Evolutionary conservation across 2,797 vertebrate genomes (phyloP).

Genomic region (Sebastes vulpes): DNA sequence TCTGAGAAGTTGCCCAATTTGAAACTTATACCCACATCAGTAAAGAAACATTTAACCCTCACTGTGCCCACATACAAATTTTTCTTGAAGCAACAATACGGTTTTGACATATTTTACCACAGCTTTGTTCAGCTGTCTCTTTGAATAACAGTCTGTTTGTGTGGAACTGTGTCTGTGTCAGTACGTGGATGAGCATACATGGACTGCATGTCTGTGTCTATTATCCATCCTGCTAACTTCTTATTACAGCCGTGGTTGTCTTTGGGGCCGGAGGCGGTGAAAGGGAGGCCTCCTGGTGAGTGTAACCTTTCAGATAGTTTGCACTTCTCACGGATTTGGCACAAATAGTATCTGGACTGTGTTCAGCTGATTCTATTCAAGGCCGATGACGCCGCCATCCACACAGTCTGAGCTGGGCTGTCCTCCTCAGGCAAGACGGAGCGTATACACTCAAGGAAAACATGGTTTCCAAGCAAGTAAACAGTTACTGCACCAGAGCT

Average conservation of each 20-base stretch:
- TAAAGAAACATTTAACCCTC: background rate
- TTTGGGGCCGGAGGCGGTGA: constrained; percentile 5
- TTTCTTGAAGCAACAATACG: constrained; percentile 15
- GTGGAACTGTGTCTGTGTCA: background rate
- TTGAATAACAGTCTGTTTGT: constrained; percentile 25
- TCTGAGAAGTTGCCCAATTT: background rate
- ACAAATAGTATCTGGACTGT: constrained; percentile 14
- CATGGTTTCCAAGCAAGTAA: constrained; percentile 73
- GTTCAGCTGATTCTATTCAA: constrained; percentile 39
- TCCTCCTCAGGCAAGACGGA: constrained; percentile 57
- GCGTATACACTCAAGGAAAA: constrained; percentile 58
- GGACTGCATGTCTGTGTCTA: background rate
- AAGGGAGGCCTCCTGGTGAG: constrained; percentile 37
- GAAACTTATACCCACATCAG: background rate
- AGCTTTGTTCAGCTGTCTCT: constrained; percentile 46
- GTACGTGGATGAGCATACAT: background rate
- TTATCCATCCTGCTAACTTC: constrained; percentile 14
- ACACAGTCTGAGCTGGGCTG: constrained; percentile 1
- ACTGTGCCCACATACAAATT: background rate
- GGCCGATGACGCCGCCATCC: constrained; percentile 10
- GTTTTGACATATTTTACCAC: constrained; percentile 32
- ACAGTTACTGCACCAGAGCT: constrained; percentile 44
- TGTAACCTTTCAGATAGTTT: constrained; percentile 44
- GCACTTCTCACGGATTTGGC: constrained; percentile 43
- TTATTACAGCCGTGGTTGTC: background rate